Evolutionary conservation across 2,888 invertebrate species (phyloP), one percentile per base, ranked within the genome.

Genomic region (Eupithecia centaureata): DNA sequence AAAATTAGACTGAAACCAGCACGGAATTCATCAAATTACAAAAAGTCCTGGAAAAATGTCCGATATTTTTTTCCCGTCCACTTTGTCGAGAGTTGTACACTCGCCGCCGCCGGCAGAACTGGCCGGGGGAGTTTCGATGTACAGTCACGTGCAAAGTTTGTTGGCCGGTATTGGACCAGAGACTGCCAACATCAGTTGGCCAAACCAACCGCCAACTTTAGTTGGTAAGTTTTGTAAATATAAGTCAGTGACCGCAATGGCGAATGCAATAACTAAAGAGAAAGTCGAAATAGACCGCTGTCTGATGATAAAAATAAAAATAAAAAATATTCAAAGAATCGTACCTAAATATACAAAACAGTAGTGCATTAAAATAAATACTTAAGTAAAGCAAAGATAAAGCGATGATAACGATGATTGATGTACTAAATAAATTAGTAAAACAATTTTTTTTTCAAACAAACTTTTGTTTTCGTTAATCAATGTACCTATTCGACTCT

Each of bases 21-120:
- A 63, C 70, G 70, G 68, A 73, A 78, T 80, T 73, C 77, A 74
- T 79, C 76, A 78, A 77, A 81, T 80, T 80, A 79, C 73, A 73
- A 73, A 76, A 77, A 77, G 76, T 75, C 70, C 65, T 70, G 72
- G 75, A 76, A 78, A 77, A 76, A 72, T 68, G 73, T 69, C 65
- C 57, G 60, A 61, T 69, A 73, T 61, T 74, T 74, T 74, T 74
- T 79, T 73, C 73, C 68, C 32, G 30, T 75, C 70, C 67, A 70
- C 62, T 71, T 70, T 62, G 67, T 54, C 56, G 66, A 65, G 38
- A 30, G 27, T 33, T 52, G 57, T 64, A 64, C 51, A 42, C 18
- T 18, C 42, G 42, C 42, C 18, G 18, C 18, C 42, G 42, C 42
- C 18, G 18, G 8, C 42, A 18, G 18, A 42, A 42, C 42, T 42